Evolutionary conservation across 2,888 invertebrate species (phyloP).

Genomic region (Agriopis leucophaearia): DNA sequence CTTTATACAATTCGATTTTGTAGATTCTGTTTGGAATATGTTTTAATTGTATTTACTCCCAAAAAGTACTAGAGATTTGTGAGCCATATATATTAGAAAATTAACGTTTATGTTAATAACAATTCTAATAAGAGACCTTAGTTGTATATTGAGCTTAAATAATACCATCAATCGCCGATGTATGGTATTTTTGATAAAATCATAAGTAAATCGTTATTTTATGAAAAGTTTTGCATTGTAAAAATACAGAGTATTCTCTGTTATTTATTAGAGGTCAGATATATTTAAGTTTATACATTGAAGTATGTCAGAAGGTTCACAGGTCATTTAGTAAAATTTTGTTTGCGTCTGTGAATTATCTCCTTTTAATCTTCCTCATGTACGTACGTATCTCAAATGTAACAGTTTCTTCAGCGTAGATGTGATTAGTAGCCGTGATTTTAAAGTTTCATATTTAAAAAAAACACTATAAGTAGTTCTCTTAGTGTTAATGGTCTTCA

Average conservation of each 20-base stretch:
- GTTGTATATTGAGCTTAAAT: constrained; percentile 15
- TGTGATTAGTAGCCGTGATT: not conserved
- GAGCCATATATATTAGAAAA: constrained; percentile 2
- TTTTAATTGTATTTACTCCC: too few species aligned
- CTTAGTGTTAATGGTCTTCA: constrained; percentile 16
- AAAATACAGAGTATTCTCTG: not conserved
- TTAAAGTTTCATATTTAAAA: not conserved
- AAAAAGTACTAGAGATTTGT: constrained; percentile 4
- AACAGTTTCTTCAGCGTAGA: not conserved
- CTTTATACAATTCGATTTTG: too few species aligned
- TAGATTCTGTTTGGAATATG: too few species aligned
- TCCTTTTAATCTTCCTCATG: not conserved
- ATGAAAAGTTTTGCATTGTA: constrained; percentile 1
- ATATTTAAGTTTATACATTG: not conserved
- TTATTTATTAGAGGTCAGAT: constrained; percentile 8
- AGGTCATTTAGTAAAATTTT: not conserved
- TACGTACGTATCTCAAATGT: not conserved
- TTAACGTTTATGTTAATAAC: not conserved
- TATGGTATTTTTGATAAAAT: constrained; percentile 2
- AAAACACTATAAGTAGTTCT: not conserved
- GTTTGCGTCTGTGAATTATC: not conserved
- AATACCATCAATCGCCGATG: not conserved
- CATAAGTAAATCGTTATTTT: constrained; percentile 10
- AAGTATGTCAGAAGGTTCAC: constrained; percentile 2
- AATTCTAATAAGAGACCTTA: not conserved